Evolutionary conservation across 2,797 vertebrate genomes (phyloP).

Genomic region (Babyrousa celebensis): DNA sequence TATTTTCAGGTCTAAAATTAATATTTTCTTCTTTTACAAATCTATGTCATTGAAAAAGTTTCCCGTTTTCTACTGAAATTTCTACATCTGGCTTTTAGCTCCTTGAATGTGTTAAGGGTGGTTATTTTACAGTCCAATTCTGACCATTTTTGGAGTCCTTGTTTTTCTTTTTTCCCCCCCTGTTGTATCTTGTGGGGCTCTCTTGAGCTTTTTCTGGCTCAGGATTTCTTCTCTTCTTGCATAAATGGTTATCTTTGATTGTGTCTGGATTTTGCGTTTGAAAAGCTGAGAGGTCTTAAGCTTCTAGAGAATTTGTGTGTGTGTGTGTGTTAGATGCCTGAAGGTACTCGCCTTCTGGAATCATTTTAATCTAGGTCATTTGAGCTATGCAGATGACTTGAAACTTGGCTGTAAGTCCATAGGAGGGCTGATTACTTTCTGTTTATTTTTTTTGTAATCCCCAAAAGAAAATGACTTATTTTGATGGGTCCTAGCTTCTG

Average conservation of each 20-base stretch:
- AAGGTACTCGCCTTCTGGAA: not conserved
- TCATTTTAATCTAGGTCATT: not conserved
- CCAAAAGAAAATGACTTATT: not conserved
- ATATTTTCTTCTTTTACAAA: not conserved
- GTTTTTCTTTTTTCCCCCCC: not conserved
- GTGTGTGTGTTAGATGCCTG: not conserved
- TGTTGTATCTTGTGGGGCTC: not conserved
- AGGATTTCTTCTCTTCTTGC: not conserved
- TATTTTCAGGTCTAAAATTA: constrained; percentile 3
- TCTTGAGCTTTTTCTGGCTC: not conserved
- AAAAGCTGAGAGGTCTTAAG: not conserved
- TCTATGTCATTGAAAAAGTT: not conserved
- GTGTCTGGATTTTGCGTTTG: not conserved
- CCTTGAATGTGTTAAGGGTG: not conserved
- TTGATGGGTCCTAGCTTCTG: not conserved
- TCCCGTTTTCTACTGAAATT: not conserved
- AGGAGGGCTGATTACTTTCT: constrained; percentile 23
- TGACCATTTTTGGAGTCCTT: not conserved
- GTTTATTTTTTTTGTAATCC: not conserved
- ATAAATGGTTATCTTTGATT: not conserved
- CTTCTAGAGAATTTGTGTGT: not conserved
- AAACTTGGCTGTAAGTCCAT: not conserved
- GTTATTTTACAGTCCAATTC: not conserved
- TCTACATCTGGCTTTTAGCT: not conserved
- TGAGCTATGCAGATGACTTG: constrained; percentile 13